Percentiles rank a stretch among this genome's conserved stretches.
Evolutionary conservation across 2,797 vertebrate genomes (phyloP).

Genomic region (Acipenser oxyrinchus): DNA sequence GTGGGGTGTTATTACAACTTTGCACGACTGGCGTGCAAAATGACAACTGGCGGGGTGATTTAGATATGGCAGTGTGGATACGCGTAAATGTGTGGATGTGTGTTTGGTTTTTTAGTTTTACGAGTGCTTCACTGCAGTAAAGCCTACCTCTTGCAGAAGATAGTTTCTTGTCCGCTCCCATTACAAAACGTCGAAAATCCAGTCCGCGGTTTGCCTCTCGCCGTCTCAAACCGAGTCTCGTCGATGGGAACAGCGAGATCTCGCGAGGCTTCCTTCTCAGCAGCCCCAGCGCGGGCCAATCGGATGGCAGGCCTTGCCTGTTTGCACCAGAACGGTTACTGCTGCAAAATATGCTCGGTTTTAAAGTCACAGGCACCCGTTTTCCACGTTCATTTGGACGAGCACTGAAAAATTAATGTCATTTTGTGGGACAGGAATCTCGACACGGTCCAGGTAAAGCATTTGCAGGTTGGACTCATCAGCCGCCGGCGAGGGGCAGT

Average conservation of each 20-base stretch:
- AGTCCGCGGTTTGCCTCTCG: background rate
- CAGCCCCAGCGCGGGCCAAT: background rate
- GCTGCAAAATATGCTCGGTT: background rate
- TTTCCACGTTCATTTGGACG: background rate
- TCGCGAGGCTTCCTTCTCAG: background rate
- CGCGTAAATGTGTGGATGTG: background rate
- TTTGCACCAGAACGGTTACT: background rate
- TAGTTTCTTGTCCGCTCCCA: background rate
- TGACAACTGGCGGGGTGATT: background rate
- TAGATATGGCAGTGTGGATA: background rate
- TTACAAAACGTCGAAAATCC: background rate
- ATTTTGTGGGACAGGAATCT: background rate
- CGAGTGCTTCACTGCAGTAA: no score
- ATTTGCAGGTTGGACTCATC: background rate
- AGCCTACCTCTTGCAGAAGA: background rate
- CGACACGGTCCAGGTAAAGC: background rate
- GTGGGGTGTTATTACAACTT: background rate
- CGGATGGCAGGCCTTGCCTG: background rate
- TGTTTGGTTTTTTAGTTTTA: background rate
- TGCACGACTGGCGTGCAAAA: background rate
- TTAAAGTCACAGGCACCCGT: slow-evolving; percentile 4
- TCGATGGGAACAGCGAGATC: background rate
- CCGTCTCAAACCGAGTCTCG: background rate
- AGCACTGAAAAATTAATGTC: background rate
- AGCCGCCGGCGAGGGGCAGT: background rate